These are phyloP conservation scores for Nebria ingens DNA, from an alignment of 1,140 invertebrate genomes.

Conservation along the genomic window DNA sequence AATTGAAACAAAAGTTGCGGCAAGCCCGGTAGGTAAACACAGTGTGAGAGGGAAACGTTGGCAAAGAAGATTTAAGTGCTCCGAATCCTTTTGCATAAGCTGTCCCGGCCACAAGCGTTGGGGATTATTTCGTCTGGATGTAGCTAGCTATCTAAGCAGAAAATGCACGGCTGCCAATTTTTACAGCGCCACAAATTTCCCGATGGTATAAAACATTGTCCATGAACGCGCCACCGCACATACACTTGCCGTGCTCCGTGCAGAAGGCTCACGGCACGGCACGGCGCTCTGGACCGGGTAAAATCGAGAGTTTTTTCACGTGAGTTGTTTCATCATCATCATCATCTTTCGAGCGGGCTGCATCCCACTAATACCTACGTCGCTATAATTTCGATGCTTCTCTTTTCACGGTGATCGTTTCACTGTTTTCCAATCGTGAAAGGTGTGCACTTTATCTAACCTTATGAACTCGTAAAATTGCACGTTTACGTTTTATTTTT, in stretches of 20 bases:
- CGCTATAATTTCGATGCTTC: background rate
- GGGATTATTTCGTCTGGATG: constrained; percentile 4
- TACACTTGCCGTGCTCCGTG: too few species aligned
- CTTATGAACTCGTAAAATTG: constrained; percentile 1
- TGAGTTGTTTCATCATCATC: background rate
- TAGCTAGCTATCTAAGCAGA: constrained; percentile 9
- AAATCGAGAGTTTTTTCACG: background rate
- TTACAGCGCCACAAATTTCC: constrained; percentile 2
- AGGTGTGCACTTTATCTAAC: background rate
- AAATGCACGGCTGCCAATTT: constrained; percentile 2
- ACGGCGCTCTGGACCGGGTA: background rate
- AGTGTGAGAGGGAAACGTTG: background rate
- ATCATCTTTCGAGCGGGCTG: background rate
- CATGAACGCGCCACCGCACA: background rate
- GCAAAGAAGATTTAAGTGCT: background rate
- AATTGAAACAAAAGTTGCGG: background rate
- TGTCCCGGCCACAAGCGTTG: background rate
- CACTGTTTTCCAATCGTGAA: background rate
- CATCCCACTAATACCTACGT: background rate
- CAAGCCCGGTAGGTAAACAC: constrained; percentile 3
- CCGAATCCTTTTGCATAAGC: constrained; percentile 6
- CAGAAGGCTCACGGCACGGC: too few species aligned
- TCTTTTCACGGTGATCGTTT: background rate
- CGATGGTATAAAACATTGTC: background rate
- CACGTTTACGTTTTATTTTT: background rate